These are phyloP conservation scores for Strigamia transsilvanica DNA, from an alignment of 2,888 invertebrate genomes.

Conservation along the genomic window DNA sequence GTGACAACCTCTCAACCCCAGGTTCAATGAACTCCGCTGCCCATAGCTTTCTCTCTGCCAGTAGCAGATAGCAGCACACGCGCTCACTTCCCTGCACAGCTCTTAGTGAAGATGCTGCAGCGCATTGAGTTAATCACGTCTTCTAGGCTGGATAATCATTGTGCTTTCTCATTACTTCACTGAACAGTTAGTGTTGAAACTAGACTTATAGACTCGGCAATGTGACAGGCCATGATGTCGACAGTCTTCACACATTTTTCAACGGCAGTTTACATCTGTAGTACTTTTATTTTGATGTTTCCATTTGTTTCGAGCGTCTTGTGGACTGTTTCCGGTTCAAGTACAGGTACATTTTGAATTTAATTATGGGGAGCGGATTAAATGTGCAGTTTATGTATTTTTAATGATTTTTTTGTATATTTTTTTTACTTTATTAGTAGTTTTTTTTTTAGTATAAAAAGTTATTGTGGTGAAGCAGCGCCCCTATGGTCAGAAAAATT, in stretches of 20 bases:
- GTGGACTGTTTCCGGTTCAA: background rate
- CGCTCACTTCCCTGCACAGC: background rate
- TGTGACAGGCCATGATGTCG: background rate
- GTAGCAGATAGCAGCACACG: conserved; percentile 10
- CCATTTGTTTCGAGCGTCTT: background rate
- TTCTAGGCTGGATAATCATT: background rate
- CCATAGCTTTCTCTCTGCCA: conserved; percentile 10
- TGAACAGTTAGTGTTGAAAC: background rate
- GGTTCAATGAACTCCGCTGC: conserved; percentile 15
- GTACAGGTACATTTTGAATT: no score
- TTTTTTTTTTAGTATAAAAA: no score
- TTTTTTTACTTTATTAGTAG: no score
- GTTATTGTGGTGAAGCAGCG: no score
- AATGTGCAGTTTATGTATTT: no score
- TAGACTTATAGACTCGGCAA: background rate
- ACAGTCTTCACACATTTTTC: background rate
- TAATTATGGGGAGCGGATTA: no score
- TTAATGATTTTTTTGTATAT: no score
- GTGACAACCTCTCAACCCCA: background rate
- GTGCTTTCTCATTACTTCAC: background rate
- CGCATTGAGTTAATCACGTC: conserved; percentile 15
- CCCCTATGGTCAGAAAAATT: no score
- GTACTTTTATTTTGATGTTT: background rate
- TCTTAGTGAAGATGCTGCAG: conserved; percentile 13
- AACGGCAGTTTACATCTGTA: background rate